These are phyloP conservation scores for Melanophora roralis DNA, from an alignment of 2,888 invertebrate genomes.

Conservation along the genomic window DNA sequence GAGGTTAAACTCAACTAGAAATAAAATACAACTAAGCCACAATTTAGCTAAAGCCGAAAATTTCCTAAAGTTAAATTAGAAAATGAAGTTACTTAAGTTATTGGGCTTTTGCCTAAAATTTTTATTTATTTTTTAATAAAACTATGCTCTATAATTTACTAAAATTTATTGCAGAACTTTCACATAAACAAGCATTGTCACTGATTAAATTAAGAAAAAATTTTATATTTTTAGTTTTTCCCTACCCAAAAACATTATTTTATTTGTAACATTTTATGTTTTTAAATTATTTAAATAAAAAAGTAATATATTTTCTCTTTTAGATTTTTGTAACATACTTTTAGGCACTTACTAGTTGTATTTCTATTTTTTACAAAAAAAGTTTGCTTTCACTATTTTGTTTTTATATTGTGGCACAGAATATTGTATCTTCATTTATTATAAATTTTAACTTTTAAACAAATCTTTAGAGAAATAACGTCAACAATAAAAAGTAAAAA, in stretches of 20 bases:
- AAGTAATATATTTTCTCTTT: slow-evolving; percentile 1
- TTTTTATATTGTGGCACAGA: background rate
- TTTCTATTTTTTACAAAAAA: background rate
- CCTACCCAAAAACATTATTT: background rate
- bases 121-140: too few relatives aligned
- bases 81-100: too few relatives aligned
- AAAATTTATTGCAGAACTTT: background rate
- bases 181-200: background rate
- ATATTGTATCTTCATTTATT: slow-evolving; percentile 55
- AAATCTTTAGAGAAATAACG: slow-evolving; percentile 60
- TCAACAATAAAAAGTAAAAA: slow-evolving; percentile 56
- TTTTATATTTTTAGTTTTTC: background rate
- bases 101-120: too few relatives aligned
- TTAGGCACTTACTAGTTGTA: background rate
- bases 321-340: slow-evolving; percentile 14
- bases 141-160: background rate
- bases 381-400: background rate
- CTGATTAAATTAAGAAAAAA: background rate
- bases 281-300: slow-evolving; percentile 37
- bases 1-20: background rate
- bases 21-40: background rate
- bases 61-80: background rate
- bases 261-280: background rate
- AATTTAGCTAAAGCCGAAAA: background rate
- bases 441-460: slow-evolving; percentile 51